These are phyloP conservation scores for Nemoura dubitans DNA, from an alignment of 2,888 invertebrate species.

Conservation along the genomic window DNA sequence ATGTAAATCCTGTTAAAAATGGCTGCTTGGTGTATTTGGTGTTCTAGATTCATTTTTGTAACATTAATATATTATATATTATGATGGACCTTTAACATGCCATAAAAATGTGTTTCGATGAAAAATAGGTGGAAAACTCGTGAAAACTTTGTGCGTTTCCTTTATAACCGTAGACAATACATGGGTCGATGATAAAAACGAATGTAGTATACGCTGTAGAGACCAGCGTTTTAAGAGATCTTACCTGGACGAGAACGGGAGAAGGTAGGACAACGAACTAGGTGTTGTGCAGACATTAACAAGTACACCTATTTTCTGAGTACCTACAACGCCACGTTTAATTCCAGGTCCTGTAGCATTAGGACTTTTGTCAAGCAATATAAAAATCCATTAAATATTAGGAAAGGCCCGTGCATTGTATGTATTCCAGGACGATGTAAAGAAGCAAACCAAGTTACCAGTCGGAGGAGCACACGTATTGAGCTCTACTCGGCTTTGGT, in stretches of 20 bases:
- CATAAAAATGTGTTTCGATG: background rate
- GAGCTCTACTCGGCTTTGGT: too few relatives aligned
- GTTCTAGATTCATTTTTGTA: background rate
- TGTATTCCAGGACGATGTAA: too few relatives aligned
- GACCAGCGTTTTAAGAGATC: background rate
- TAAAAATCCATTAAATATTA: too few relatives aligned
- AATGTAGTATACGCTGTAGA: background rate
- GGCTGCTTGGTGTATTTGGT: background rate
- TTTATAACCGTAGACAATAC: background rate
- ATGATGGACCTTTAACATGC: conserved; percentile 12
- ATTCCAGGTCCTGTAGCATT: too few relatives aligned
- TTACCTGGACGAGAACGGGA: background rate
- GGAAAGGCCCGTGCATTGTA: too few relatives aligned
- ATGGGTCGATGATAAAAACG: background rate
- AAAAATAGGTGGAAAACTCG: background rate
- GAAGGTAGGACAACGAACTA: background rate
- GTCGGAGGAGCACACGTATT: too few relatives aligned
- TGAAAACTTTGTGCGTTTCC: background rate
- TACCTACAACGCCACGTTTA: too few relatives aligned
- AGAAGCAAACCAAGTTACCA: too few relatives aligned
- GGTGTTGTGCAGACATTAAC: too few relatives aligned
- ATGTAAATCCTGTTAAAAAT: background rate
- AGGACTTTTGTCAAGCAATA: too few relatives aligned
- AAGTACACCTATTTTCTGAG: too few relatives aligned
- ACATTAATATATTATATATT: background rate